Percentiles rank a stretch among this genome's conserved stretches.
Conservation (phyloP, 2,113 vertebrate species). For the Urocitellus parryii region DNA sequence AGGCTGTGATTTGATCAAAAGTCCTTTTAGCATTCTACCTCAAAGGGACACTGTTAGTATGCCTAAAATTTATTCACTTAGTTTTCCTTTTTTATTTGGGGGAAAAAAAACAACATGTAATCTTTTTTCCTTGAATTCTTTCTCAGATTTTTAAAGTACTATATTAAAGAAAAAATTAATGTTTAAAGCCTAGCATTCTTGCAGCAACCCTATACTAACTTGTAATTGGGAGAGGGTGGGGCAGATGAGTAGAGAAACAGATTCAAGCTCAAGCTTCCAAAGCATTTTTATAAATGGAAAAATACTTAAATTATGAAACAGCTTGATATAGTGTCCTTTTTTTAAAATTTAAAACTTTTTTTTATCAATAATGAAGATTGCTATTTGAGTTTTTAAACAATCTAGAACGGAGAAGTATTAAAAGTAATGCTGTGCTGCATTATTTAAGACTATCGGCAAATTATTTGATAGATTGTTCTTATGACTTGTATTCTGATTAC, state of each 20-base stretch:
- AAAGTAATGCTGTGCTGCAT: conserved; percentile 87
- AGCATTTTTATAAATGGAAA: conserved; percentile 89
- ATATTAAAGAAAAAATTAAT: conserved; percentile 80
- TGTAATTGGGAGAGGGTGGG: conserved; percentile 83
- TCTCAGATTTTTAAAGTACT: conserved; percentile 79
- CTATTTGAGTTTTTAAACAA: conserved; percentile 87
- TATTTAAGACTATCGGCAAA: conserved; percentile 85
- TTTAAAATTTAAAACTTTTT: conserved; percentile 87
- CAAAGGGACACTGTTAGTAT: conserved; percentile 84
- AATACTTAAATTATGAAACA: conserved; percentile 88
- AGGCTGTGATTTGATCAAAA: conserved; percentile 83
- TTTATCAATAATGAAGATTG: conserved; percentile 87
- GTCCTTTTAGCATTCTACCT: conserved; percentile 89
- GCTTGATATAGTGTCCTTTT: conserved; percentile 88
- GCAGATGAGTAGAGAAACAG: conserved; percentile 78
- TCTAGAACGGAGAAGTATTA: conserved; percentile 83
- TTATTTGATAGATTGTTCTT: conserved; percentile 89
- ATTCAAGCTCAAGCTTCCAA: conserved; percentile 88
- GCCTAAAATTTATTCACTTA: conserved; percentile 84
- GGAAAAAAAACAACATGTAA: conserved; percentile 80
- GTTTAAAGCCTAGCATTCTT: conserved; percentile 83
- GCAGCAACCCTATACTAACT: conserved; percentile 82
- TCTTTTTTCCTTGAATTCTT: conserved; percentile 66
- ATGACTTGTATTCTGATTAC: conserved; percentile 87
- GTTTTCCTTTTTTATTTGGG: conserved; percentile 80